phyloP scores from a whole-genome alignment of 2,113 vertebrate genomes.

The Alouatta palliata region DNA sequence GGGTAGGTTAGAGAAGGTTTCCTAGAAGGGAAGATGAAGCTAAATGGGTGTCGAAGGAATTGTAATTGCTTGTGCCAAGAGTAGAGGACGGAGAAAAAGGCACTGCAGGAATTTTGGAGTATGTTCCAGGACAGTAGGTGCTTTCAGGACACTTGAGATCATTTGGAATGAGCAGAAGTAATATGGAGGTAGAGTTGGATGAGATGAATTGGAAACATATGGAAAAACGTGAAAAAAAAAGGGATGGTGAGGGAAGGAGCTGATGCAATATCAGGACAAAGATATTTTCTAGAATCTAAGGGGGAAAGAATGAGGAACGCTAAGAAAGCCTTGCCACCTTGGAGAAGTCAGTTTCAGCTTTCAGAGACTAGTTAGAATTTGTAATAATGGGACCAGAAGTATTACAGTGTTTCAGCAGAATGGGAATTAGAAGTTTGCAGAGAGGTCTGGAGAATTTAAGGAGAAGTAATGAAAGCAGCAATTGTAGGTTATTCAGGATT shows the following conservation, averaged over 20 bases:
- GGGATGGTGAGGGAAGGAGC: not conserved
- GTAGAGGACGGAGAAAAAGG: not conserved
- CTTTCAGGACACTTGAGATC: not conserved
- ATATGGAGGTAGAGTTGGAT: not conserved
- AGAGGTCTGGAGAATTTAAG: not conserved
- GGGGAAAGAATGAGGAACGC: not conserved
- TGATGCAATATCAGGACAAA: not conserved
- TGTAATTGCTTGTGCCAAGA: not conserved
- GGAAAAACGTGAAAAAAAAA: not conserved
- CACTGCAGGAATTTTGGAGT: not conserved
- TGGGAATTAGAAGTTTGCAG: not conserved
- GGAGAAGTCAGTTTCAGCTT: slow-evolving; percentile 14
- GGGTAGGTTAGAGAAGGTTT: not conserved
- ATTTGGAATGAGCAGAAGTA: not conserved
- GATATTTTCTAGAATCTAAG: not conserved
- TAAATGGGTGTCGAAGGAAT: not conserved
- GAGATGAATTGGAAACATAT: not conserved
- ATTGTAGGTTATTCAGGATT: not conserved
- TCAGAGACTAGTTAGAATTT: not conserved
- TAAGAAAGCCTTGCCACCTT: not conserved
- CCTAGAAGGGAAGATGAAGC: not conserved
- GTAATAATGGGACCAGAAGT: not conserved
- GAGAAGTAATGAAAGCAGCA: not conserved
- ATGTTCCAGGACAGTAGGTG: not conserved
- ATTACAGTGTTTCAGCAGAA: not conserved